Evolutionary conservation across 2,888 invertebrate genomes (phyloP), one percentile per base, ranked within the genome.

Genomic region (Rhamphomyia laevipes): DNA sequence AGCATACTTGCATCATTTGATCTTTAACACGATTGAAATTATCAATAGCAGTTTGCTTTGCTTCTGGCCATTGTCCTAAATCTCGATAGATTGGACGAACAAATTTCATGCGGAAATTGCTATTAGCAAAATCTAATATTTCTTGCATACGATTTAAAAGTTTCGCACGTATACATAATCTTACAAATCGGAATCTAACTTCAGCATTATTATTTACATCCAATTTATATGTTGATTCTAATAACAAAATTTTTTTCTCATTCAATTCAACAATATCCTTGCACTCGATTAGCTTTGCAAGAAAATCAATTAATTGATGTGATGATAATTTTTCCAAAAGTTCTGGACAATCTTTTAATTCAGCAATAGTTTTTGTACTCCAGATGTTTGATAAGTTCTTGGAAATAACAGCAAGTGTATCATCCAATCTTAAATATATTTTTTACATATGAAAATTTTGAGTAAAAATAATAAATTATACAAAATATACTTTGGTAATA

Each of bases 81-180:
- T 89, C 90, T 53, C 87, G 80, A 70, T 91, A 94, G 44, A 95
- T 74, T 3, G 94, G 92, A 31, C 90, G 76, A 2, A 88, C 84
- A 70, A 81, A 95, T 68, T 95, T 95, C 87, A 94, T 88, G 48
- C 95, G 78, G 33, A 94, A 94, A 62, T 88, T 83, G 16, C 78
- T 77, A 56, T 86, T 88, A 10, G 90, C 80, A 73, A 94, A 93
- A 17, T 77, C 66, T 48, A 94, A 72, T 2, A 84, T 83, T 15
- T 77, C 74, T 2, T 75, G 70, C 33, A 94, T 70, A 59, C 80
- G 80, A 0, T 76, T 73, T 23, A 76, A 70, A 75, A 89, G 84
- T 48, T 75, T 76, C 12, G 84, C 82, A 63, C 78, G 81, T n/a
- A 93, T 72, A 55, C 86, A 81, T 50, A 92, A 66, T 50, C 88